These are phyloP conservation scores for Chascanopsetta lugubris DNA, from an alignment of 2,113 vertebrate species.

Conservation along the genomic window DNA sequence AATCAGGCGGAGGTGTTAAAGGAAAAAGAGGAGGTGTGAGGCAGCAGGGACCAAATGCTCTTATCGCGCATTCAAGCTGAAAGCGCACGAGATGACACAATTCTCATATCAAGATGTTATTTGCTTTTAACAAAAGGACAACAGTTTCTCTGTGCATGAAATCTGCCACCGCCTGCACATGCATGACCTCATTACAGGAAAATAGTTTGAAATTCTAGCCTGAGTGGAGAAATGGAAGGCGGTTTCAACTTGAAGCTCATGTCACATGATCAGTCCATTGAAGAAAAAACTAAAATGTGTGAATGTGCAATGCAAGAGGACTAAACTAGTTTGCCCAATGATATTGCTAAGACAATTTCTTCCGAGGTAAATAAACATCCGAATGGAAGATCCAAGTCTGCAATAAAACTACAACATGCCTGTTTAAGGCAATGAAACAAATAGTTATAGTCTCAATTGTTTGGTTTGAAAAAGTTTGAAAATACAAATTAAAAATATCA, in stretches of 20 bases:
- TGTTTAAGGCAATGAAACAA: background rate
- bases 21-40: constrained; percentile 27
- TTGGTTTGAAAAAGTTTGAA: too few relatives aligned
- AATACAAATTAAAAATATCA: background rate
- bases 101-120: background rate
- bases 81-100: background rate
- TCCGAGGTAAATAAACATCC: background rate
- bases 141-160: background rate
- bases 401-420: background rate
- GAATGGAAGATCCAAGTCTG: background rate
- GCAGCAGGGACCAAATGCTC: constrained; percentile 17
- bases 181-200: too few relatives aligned
- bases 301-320: background rate
- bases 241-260: background rate
- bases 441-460: too few relatives aligned
- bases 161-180: background rate
- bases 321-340: background rate
- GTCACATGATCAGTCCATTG: background rate
- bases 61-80: constrained; percentile 3
- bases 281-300: too few relatives aligned
- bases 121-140: background rate
- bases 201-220: background rate
- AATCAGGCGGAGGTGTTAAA: constrained; percentile 5
- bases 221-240: background rate
- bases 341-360: background rate